Conservation (phyloP, 2,888 invertebrate genomes). For the Lamellibrachia columna region DNA sequence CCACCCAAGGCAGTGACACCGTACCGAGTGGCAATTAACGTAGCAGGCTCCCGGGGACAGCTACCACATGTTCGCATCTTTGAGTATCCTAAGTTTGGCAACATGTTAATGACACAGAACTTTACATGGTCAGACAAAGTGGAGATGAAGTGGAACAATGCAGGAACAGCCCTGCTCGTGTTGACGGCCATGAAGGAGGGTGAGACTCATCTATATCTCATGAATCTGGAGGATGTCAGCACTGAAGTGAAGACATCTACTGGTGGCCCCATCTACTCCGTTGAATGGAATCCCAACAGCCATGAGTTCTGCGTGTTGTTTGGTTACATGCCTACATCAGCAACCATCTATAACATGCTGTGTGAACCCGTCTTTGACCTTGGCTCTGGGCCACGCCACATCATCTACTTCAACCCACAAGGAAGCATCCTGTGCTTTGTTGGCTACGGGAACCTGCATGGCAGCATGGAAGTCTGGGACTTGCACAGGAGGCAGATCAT, state of each 20-base stretch:
- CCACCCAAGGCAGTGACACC: conserved; percentile 71
- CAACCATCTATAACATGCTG: conserved; percentile 90
- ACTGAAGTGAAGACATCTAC: conserved; percentile 51
- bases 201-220: not conserved
- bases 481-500: conserved; percentile 58
- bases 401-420: conserved; percentile 89
- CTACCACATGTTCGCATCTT: conserved; percentile 87
- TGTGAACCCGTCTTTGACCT: conserved; percentile 93
- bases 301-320: conserved; percentile 94
- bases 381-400: conserved; percentile 89
- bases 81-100: conserved; percentile 80
- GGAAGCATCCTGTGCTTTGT: conserved; percentile 75
- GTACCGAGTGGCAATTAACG: conserved; percentile 78
- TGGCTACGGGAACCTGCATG: conserved; percentile 94
- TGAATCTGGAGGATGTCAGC: not conserved
- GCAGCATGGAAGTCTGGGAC: conserved; percentile 93
- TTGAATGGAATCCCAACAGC: conserved; percentile 89
- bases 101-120: conserved; percentile 87
- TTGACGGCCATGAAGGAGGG: conserved; percentile 76
- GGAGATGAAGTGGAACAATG: conserved; percentile 89
- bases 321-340: conserved; percentile 88
- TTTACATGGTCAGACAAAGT: conserved; percentile 83
- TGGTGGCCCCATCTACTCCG: conserved; percentile 84
- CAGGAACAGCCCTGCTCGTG: conserved; percentile 78
- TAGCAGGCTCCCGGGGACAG: conserved; percentile 77